Evolutionary conservation across 2,113 vertebrate species (phyloP).

Genomic region (Rhagologus leucostigma): DNA sequence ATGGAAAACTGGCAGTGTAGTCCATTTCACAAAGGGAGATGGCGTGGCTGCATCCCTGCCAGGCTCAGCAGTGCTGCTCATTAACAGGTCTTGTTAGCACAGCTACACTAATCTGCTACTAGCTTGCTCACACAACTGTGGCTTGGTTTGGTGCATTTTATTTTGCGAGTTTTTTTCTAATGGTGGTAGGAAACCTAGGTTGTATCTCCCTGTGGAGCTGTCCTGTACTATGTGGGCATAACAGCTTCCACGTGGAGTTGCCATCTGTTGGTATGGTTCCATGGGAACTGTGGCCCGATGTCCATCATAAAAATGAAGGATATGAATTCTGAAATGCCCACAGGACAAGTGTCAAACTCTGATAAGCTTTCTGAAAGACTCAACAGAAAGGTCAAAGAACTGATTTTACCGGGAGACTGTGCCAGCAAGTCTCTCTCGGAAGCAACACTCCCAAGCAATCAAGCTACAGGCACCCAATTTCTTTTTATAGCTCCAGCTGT

Average conservation of each 20-base stretch:
- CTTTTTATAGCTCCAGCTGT: not conserved
- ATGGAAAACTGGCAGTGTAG: not conserved
- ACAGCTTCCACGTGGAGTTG: not conserved
- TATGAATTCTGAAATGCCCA: not conserved
- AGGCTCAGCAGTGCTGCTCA: not conserved
- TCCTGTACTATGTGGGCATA: not conserved
- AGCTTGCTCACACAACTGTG: not conserved
- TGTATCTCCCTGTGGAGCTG: not conserved
- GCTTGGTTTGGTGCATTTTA: not conserved
- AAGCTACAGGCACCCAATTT: not conserved
- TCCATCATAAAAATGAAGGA: not conserved
- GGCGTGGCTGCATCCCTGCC: not conserved
- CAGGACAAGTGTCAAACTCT: not conserved
- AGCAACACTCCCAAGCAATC: not conserved
- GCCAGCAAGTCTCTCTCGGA: not conserved
- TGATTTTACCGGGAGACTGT: not conserved
- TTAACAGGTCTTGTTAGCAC: not conserved
- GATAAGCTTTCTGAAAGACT: not conserved
- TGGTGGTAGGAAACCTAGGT: not conserved
- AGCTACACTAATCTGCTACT: not conserved
- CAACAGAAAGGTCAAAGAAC: not conserved
- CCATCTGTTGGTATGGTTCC: not conserved
- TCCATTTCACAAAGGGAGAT: not conserved
- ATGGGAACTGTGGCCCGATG: not conserved
- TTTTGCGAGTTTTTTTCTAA: accelerated